A percentile compares a stretch with the other conserved stretches of the same genome.
Evolutionary conservation across 2,113 vertebrate genomes (phyloP).

Genomic region (Catagonus wagneri): DNA sequence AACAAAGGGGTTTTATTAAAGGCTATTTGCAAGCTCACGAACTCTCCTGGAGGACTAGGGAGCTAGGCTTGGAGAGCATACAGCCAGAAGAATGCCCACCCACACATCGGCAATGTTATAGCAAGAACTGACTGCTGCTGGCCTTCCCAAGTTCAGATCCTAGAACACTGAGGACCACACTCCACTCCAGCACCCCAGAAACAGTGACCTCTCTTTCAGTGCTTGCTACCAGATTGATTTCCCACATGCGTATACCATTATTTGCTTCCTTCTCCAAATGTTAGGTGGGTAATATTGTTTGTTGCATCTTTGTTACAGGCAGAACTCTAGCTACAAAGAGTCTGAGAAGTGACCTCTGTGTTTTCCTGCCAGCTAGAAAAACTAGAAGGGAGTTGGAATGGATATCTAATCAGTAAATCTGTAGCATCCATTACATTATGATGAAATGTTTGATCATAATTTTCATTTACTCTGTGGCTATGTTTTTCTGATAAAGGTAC

Average conservation of each 20-base stretch:
- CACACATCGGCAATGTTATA: too few species aligned
- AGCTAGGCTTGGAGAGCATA: rapidly evolving
- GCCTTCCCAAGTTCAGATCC: too few species aligned
- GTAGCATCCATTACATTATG: background rate
- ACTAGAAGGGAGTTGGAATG: background rate
- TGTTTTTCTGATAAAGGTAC: background rate
- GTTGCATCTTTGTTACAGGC: background rate
- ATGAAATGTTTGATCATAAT: background rate
- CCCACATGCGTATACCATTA: background rate
- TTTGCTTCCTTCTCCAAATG: background rate
- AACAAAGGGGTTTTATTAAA: background rate
- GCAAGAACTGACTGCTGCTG: rapidly evolving
- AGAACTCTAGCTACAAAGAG: background rate
- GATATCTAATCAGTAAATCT: background rate
- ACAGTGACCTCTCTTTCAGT: background rate
- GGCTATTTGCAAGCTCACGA: background rate
- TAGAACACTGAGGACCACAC: too few species aligned
- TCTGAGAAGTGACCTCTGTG: background rate
- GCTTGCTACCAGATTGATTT: background rate
- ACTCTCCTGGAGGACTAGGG: background rate
- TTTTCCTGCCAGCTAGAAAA: background rate
- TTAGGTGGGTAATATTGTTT: background rate
- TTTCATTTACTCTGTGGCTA: background rate
- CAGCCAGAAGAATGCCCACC: background rate
- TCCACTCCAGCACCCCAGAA: too few species aligned